phyloP scores from a whole-genome alignment of 2,888 invertebrate genomes.

The Chymomyza procnemis region DNA sequence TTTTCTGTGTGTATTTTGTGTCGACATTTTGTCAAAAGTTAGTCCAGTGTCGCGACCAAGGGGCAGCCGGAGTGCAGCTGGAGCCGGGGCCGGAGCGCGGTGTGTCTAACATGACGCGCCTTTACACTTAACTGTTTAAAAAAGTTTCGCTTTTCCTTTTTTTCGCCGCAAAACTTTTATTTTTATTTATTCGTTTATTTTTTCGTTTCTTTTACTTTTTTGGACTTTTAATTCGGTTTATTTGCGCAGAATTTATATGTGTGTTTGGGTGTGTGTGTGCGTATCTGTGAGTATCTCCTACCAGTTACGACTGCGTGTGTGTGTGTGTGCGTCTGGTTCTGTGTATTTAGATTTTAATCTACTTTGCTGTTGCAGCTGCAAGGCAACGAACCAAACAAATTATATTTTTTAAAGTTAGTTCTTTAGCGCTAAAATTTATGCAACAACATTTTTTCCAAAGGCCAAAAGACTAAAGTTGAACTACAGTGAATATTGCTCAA shows the following conservation, averaged over 20 bases:
- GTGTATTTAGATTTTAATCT: slow-evolving; percentile 71
- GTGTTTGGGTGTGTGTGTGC: slow-evolving; percentile 22
- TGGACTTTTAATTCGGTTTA: slow-evolving; percentile 68
- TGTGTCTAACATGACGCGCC: slow-evolving; percentile 68
- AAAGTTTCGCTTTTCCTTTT: slow-evolving; percentile 27
- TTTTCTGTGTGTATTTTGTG: slow-evolving; percentile 24
- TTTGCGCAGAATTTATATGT: slow-evolving; percentile 54
- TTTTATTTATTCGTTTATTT: slow-evolving; percentile 53
- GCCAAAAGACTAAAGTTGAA: too few relatives aligned
- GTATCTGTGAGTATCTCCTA: too few relatives aligned
- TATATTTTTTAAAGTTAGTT: neutral
- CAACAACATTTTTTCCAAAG: slow-evolving; percentile 25
- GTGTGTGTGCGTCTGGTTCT: slow-evolving; percentile 21
- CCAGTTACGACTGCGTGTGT: slow-evolving; percentile 27
- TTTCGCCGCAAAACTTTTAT: neutral
- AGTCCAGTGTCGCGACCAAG: slow-evolving; percentile 43
- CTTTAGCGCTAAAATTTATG: slow-evolving; percentile 33
- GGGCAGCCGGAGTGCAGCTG: neutral
- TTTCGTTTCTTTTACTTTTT: slow-evolving; percentile 14
- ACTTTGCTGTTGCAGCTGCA: slow-evolving; percentile 68
- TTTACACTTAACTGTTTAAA: slow-evolving; percentile 64
- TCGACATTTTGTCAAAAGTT: slow-evolving; percentile 66
- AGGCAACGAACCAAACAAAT: slow-evolving; percentile 44
- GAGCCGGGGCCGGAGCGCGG: slow-evolving; percentile 44
- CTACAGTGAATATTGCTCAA: too few relatives aligned